Evolutionary conservation across 1,140 invertebrate species (phyloP), one percentile per base, ranked within the genome.

Genomic region (Subanguina moxae): DNA sequence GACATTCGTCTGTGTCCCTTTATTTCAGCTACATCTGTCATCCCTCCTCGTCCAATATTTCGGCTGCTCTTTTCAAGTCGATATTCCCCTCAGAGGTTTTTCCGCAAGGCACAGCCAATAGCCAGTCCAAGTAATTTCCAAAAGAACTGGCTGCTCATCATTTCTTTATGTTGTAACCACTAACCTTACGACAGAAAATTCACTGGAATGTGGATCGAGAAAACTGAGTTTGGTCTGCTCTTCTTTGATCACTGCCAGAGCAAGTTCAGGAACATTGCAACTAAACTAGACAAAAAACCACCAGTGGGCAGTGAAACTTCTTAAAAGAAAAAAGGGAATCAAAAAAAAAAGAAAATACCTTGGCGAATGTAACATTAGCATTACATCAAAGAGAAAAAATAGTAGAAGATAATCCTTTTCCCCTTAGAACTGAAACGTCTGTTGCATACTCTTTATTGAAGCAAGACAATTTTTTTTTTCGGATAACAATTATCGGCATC

Each of bases 1-100:
- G 72, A 30, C 76, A 71, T 57, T 19, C 76, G 43, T 38, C 76
- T 67, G 69, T 98, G 95, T 11, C 95, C 95, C 86, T 99, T 99
- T 71, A 99, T 97, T 87, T 99, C 96, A 11, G 96, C 94, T 13
- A 98, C 94, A 85, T 99, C 96, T 1, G 93, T 94, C 94, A 99
- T 97, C 27, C 96, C 96, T 46, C 96, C 83, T 95, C 88, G 75
- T 99, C 92, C 1, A 99, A 86, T 72, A 97, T 91, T 76, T 90
- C 86, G 45, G 87, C 87, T 0, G 96, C 95, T 78, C 89, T 87
- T 38, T 90, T 86, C 3, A 99, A 83, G 76, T 94, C 90, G 57
- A 97, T 85, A 85, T 93, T 96, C 84, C 98, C 93, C 69, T 90
- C 85, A 77, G 91, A 96, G 23, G 88, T 89, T 38, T 93, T 87